Conservation (phyloP, 2,888 invertebrate species). For the Lathronympha strigana region DNA sequence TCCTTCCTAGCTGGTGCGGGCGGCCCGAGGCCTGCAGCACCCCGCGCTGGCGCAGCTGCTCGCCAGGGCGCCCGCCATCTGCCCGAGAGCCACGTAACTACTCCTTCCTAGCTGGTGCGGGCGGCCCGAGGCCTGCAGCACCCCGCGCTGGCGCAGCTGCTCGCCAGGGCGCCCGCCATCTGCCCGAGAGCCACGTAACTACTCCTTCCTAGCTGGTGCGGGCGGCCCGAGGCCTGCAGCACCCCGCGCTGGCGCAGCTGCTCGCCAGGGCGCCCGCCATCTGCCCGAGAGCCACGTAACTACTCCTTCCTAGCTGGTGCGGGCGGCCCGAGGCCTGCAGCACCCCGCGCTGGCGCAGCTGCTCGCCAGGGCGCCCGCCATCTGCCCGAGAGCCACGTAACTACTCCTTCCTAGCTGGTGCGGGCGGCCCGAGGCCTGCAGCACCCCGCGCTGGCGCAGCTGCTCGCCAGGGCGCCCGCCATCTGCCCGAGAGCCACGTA, state of each 20-base stretch:
- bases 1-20: too few species aligned
- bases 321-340: not conserved
- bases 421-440: not conserved
- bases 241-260: constrained; percentile 56
- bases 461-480: constrained; percentile 85
- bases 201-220: too few species aligned
- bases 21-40: not conserved
- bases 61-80: constrained; percentile 86
- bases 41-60: constrained; percentile 66
- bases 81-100: constrained; percentile 88
- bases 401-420: too few species aligned
- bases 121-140: not conserved
- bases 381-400: constrained; percentile 89
- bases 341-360: constrained; percentile 56
- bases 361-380: constrained; percentile 84
- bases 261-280: constrained; percentile 85
- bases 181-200: constrained; percentile 89
- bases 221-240: not conserved
- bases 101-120: too few species aligned
- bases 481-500: constrained; percentile 89
- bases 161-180: constrained; percentile 85
- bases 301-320: too few species aligned
- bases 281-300: constrained; percentile 89
- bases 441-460: constrained; percentile 36
- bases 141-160: constrained; percentile 58